Base-by-base conservation (phyloP, 1,140 invertebrate genomes). In the Tribolium castaneum region DNA sequence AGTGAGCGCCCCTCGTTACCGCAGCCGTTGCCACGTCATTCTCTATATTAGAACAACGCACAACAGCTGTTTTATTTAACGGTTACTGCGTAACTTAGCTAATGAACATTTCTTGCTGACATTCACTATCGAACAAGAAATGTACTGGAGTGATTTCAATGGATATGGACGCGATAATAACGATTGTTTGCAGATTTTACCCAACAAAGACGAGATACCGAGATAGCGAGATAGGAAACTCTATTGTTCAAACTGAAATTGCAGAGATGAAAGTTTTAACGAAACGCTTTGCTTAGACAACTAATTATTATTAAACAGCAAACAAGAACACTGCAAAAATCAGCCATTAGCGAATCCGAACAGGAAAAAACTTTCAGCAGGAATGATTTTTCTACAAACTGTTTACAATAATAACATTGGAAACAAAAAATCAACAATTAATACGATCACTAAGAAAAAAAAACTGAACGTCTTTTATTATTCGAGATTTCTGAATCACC, bases 31-130 rank as follows among this genome's bases (percentile, higher is more conserved):
- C 76, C 76, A 78, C 76, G 76, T 78, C 70, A 78, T 78, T 78
- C 70, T 49, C 59, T 59, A 73, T 73, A 73, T 62, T 78, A 73
- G 66, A 73, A 78, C 76, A 77, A 77, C 75, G 75, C 75, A 77
- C 56, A 77, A 73, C 76, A 78, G 76, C 76, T 78, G 76, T 78
- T 78, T 78, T 78, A 78, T 78, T 78, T 78, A 78, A 78, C 76
- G 76, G 70, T 78, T 78, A 78, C 70, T 66, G 51, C 76, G 76
- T 78, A 78, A 78, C 76, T 78, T 78, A 73, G 66, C 76, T 78
- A 78, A 78, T 78, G 76, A 78, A 78, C 76, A 49, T 78, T 78
- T 78, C 76, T 78, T 78, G 76, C 70, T 39, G 70, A 73, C 76
- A 25, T 59, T 73, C 25, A 71, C 70, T 70, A 78, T 78, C 76